Percentiles rank a stretch among this genome's conserved stretches.
phyloP scores from a whole-genome alignment of 2,113 vertebrate species.

The Ammodytes dubius region DNA sequence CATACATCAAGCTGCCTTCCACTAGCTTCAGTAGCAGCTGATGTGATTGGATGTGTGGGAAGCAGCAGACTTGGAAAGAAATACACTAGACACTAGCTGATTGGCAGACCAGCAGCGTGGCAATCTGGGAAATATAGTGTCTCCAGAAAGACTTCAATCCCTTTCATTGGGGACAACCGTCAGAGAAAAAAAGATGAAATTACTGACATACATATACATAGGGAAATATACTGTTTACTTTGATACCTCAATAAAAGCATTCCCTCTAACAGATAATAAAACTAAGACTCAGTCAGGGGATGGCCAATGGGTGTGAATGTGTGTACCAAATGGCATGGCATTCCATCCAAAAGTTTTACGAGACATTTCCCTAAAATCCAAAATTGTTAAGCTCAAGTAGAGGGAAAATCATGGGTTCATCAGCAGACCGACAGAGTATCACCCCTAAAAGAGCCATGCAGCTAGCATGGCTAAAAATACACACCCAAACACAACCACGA shows the following conservation, averaged over 20 bases:
- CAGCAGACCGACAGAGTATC: too few relatives aligned
- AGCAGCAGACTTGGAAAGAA: neutral
- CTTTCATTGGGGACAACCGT: conserved; percentile 4
- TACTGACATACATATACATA: neutral
- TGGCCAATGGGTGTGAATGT: neutral
- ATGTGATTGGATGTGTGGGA: conserved; percentile 43
- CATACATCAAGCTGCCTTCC: conserved; percentile 38
- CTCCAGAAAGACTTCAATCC: conserved; percentile 32
- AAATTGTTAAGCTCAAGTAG: too few relatives aligned
- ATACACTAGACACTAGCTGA: conserved; percentile 39
- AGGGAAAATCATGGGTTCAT: too few relatives aligned
- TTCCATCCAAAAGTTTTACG: neutral
- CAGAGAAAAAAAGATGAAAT: neutral
- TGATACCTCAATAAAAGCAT: too few relatives aligned
- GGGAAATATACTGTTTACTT: too few relatives aligned
- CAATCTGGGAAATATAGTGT: conserved; percentile 49
- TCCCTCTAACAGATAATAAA: neutral
- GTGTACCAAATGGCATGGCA: neutral
- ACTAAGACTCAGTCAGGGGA: neutral
- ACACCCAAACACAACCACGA: neutral
- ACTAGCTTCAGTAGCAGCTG: conserved; percentile 19
- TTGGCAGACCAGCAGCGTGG: conserved; percentile 49
- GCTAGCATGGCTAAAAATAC: neutral
- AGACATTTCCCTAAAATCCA: too few relatives aligned
- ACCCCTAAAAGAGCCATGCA: neutral